A percentile compares a stretch with the other conserved stretches of the same genome.
Conservation (phyloP, 2,888 invertebrate species). For the Sisyra terminalis region DNA sequence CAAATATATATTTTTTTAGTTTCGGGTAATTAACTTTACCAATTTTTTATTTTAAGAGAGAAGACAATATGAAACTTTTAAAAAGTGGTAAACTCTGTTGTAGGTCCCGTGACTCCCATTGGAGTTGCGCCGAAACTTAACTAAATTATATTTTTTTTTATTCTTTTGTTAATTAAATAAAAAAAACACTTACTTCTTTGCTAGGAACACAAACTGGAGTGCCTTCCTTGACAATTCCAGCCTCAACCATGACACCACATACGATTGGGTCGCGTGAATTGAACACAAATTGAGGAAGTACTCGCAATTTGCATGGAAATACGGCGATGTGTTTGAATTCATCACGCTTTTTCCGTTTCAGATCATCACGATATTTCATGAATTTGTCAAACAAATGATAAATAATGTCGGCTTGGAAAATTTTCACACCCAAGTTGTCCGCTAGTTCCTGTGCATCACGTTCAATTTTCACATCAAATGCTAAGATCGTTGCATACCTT, state of each 20-base stretch:
- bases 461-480: constrained; percentile 99
- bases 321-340: constrained; percentile 95
- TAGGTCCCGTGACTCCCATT: no score
- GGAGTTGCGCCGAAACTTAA: no score
- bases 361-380: constrained; percentile 78
- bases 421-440: constrained; percentile 81
- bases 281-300: constrained; percentile 82
- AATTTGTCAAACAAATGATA: constrained; percentile 99
- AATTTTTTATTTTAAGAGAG: no score
- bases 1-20: no score
- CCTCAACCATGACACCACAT: constrained; percentile 88
- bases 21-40: no score
- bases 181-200: constrained; percentile 60
- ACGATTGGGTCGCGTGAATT: constrained; percentile 98
- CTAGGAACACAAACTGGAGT: constrained; percentile 95
- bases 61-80: no score
- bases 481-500: constrained; percentile 90
- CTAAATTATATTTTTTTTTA: no score
- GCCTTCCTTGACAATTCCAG: constrained; percentile 87
- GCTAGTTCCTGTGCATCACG: constrained; percentile 96
- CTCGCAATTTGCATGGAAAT: constrained; percentile 89
- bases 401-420: constrained; percentile 98
- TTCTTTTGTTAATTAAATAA: neutral
- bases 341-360: constrained; percentile 79
- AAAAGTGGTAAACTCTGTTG: no score